Conservation (phyloP, 2,113 vertebrate genomes). For the Calonectris borealis region DNA sequence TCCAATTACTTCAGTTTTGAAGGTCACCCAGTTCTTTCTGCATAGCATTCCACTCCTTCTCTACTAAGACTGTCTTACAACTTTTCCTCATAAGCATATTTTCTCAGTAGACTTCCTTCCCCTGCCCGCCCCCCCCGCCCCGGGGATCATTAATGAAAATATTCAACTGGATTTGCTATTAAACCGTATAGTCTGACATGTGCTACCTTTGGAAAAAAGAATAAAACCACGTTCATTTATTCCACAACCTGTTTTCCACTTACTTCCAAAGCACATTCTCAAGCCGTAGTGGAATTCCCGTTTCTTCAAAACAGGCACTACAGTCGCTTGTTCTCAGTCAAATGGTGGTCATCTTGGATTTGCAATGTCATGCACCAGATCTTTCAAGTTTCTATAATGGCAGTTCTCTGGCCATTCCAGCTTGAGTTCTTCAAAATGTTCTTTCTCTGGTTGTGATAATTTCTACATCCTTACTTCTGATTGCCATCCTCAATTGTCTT, state of each 20-base stretch:
- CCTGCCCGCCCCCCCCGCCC: fast-evolving
- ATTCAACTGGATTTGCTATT: not conserved
- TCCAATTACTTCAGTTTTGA: not conserved
- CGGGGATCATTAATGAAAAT: not conserved
- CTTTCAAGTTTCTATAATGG: not conserved
- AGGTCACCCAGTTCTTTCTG: not conserved
- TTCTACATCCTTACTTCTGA: not conserved
- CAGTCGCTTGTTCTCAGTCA: not conserved
- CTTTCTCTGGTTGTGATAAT: not conserved
- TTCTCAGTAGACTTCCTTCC: not conserved
- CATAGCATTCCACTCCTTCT: not conserved
- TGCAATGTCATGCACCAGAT: not conserved
- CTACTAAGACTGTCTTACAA: not conserved
- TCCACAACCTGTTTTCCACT: not conserved
- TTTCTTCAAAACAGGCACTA: not conserved
- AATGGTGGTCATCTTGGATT: not conserved
- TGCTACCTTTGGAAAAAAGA: not conserved
- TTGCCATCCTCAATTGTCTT: not conserved
- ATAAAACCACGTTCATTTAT: not conserved
- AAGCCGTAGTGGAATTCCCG: not conserved
- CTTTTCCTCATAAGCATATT: not conserved
- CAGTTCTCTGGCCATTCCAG: not conserved
- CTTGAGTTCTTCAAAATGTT: not conserved
- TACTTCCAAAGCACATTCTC: not conserved
- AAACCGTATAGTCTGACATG: not conserved